phyloP scores from a whole-genome alignment of 2,113 vertebrate genomes.

The Corythoichthys intestinalis region DNA sequence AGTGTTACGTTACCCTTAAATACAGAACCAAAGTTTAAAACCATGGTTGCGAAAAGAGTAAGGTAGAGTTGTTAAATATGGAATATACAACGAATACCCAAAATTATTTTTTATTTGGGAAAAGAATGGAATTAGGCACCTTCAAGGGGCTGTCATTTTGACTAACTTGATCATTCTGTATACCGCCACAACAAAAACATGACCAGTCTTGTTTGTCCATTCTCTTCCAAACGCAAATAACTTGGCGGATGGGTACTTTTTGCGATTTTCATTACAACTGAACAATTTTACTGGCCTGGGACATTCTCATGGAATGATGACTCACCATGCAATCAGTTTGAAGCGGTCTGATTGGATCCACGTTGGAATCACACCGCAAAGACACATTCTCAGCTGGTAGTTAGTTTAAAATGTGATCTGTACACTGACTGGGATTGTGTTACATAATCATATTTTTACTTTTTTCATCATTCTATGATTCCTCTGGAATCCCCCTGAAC shows the following conservation, averaged over 20 bases:
- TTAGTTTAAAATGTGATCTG: slow-evolving; percentile 12
- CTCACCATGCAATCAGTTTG: not conserved
- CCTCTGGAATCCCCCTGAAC: not conserved
- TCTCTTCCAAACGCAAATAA: not conserved
- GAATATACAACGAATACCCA: no score
- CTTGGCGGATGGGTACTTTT: not conserved
- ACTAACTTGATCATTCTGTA: not conserved
- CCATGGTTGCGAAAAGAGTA: no score
- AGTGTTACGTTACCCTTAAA: no score
- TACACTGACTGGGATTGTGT: not conserved
- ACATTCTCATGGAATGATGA: not conserved
- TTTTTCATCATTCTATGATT: not conserved
- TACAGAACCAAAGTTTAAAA: no score
- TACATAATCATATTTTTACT: not conserved
- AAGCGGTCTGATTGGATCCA: slow-evolving; percentile 3
- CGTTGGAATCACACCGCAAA: not conserved
- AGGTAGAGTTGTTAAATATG: no score
- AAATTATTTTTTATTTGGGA: no score
- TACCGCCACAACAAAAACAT: not conserved
- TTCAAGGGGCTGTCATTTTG: not conserved
- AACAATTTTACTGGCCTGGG: not conserved
- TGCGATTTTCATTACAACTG: not conserved
- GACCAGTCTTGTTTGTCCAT: not conserved
- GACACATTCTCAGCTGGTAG: slow-evolving; percentile 16
- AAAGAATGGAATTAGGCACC: no score